These are phyloP conservation scores for Toxotes jaculatrix DNA, from an alignment of 2,113 vertebrate species.

Conservation along the genomic window DNA sequence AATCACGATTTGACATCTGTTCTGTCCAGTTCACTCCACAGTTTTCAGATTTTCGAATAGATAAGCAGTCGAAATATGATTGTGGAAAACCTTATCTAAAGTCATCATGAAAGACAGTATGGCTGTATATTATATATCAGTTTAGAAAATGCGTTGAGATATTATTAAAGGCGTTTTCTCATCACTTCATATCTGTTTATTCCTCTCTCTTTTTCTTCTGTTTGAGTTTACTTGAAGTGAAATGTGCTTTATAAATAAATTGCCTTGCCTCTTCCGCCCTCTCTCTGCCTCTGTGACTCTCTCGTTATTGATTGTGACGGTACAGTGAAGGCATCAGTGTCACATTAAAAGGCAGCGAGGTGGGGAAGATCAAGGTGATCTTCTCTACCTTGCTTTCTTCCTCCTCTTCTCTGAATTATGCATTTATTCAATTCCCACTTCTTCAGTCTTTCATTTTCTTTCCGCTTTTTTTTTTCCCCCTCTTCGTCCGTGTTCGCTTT, in stretches of 20 bases:
- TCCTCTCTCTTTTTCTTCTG: not conserved
- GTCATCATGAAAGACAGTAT: not conserved
- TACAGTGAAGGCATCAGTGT: conserved; percentile 54
- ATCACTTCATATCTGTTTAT: not conserved
- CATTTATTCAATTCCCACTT: conserved; percentile 63
- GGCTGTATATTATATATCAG: not conserved
- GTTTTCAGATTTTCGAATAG: not conserved
- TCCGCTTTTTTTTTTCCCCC: not conserved
- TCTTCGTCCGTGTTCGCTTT: not conserved
- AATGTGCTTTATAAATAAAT: conserved; percentile 14
- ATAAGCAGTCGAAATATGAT: not conserved
- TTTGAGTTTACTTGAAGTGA: conserved; percentile 3
- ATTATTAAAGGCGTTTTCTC: not conserved
- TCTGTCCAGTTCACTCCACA: not conserved
- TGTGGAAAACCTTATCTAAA: not conserved
- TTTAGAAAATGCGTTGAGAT: not conserved
- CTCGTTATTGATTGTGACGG: conserved; percentile 42
- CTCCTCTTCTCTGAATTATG: conserved; percentile 65
- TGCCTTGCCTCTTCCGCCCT: not conserved
- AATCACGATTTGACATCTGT: not conserved
- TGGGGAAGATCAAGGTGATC: conserved; percentile 67
- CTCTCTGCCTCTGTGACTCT: conserved; percentile 6
- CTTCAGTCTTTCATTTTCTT: conserved; percentile 42
- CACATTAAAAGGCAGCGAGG: conserved; percentile 57
- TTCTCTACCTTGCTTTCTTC: conserved; percentile 16